Evolutionary conservation across 2,888 invertebrate species (phyloP).

Genomic region (Drosophila macrospina): DNA sequence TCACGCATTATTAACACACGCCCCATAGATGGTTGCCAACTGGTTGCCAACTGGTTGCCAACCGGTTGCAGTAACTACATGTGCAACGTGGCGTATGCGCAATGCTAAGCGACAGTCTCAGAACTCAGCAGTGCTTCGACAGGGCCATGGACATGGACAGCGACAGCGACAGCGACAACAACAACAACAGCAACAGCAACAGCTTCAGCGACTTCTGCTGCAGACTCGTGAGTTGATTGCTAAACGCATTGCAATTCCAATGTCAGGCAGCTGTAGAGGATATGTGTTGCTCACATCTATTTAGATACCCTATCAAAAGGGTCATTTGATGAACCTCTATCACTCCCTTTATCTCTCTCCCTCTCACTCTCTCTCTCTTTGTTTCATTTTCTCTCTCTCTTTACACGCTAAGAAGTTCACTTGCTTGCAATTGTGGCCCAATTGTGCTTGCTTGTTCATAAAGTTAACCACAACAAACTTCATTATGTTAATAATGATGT

Average conservation of each 20-base stretch:
- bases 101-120: constrained; percentile 48
- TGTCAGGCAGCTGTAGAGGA: constrained; percentile 31
- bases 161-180: background rate
- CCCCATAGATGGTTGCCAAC: constrained; percentile 42
- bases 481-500: background rate
- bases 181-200: too few relatives aligned
- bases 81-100: constrained; percentile 75
- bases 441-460: background rate
- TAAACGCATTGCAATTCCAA: constrained; percentile 69
- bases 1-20: constrained; percentile 81
- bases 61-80: constrained; percentile 23
- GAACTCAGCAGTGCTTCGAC: constrained; percentile 34
- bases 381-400: background rate
- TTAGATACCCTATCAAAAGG: constrained; percentile 21
- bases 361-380: too few relatives aligned
- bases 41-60: constrained; percentile 17
- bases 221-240: constrained; percentile 76
- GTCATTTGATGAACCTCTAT: too few relatives aligned
- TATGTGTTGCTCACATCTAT: constrained; percentile 33
- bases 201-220: constrained; percentile 28
- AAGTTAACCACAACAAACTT: background rate
- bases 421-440: background rate
- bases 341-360: too few relatives aligned
- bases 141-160: background rate
- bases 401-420: background rate